These are phyloP conservation scores for Mormyrops boulengeri DNA, from an alignment of 2,797 vertebrate species.

Conservation along the genomic window DNA sequence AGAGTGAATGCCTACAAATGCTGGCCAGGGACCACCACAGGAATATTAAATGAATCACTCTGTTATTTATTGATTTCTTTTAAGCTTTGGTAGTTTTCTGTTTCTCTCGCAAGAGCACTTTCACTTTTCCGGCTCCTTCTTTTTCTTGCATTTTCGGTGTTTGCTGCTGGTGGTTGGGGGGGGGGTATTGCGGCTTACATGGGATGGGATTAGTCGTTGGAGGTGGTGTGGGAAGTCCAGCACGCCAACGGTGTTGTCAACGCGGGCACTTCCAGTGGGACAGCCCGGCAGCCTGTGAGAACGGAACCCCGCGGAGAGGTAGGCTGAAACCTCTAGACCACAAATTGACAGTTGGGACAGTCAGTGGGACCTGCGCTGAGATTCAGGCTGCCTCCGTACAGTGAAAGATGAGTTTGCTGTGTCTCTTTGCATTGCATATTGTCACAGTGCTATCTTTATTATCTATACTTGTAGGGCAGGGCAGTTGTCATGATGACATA, in stretches of 20 bases:
- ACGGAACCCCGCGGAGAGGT: not conserved
- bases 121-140: not conserved
- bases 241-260: not conserved
- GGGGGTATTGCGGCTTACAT: not conserved
- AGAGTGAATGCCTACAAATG: not conserved
- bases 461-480: not conserved
- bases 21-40: not conserved
- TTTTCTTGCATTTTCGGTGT: not conserved
- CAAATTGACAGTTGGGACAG: not conserved
- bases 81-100: slow-evolving; percentile 1
- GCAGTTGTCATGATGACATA: not conserved
- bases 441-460: not conserved
- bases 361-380: not conserved
- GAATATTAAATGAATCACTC: slow-evolving; percentile 1
- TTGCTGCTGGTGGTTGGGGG: not conserved
- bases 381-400: not conserved
- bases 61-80: not conserved
- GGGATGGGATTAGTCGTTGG: not conserved
- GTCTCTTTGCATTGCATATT: not conserved
- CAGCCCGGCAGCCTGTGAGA: not conserved
- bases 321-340: not conserved
- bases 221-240: not conserved
- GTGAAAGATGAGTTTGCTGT: not conserved
- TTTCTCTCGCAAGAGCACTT: not conserved
- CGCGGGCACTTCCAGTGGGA: not conserved